Evolutionary conservation across 2,888 invertebrate genomes (phyloP), one percentile per base, ranked within the genome.

Genomic region (Drosophila prolongata): DNA sequence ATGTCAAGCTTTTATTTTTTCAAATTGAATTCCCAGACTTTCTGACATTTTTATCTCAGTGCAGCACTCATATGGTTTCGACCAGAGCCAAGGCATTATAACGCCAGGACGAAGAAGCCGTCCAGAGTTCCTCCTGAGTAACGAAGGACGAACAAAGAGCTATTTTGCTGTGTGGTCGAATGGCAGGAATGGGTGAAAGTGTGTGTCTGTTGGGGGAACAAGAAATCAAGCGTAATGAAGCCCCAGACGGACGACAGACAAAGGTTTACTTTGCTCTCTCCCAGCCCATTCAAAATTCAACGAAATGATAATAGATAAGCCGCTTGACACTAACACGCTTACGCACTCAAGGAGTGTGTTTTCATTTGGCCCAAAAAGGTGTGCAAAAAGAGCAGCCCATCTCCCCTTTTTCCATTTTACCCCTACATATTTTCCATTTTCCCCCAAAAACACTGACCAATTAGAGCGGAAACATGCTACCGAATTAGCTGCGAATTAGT

Each of bases 141-240:
- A 77, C 82, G 76, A 87, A 72, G 85, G 85, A 73, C 79, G 78
- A 82, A 81, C 67, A 80, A 77, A 80, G 75, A 70, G 67, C 66
- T 76, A 64, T 75, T 72, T 75, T 75, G 76, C 69, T 62, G 58
- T 46, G 43, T 11, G 44, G 43, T 44, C 40, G 14, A 13, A 3
- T 4, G 11, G 0, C 2, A 6, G 14, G 30, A 8, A 8, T 30
- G 30, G 30, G 30, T 30, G 30, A 8, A 13, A 43, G 53, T 46
- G 27, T 59, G 56, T 54, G 46, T 19, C 27, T 40, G 56, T 35
- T 67, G 57, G 50, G 66, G 50, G 53, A 53, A 78, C 74, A 73
- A 75, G 86, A 86, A 86, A 86, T 86, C 85, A 86, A 86, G 84
- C 80, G 86, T 76, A 86, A 81, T 77, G 81, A 86, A 85, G 79